A percentile compares a stretch with the other conserved stretches of the same genome.
Evolutionary conservation across 92 coral and sea anemone species (phyloP).

Genomic region (Epizoanthus stellaris): DNA sequence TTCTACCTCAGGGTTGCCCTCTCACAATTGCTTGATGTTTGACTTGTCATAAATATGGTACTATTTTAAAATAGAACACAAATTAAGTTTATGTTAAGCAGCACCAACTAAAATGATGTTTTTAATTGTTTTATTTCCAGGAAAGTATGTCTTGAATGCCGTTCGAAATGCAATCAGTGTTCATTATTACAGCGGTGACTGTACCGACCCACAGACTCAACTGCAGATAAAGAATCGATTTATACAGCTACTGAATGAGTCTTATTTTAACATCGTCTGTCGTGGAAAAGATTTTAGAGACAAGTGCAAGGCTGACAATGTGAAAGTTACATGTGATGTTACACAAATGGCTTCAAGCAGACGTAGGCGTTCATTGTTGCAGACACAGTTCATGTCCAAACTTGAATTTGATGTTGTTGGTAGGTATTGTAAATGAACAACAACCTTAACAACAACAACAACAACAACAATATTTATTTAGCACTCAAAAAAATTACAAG

Average conservation of each 20-base stretch:
- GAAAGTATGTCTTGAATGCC: slow-evolving; percentile 8
- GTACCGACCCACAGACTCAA: slow-evolving; percentile 51
- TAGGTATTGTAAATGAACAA: not conserved
- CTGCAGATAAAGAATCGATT: slow-evolving; percentile 60
- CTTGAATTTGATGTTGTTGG: slow-evolving; percentile 2
- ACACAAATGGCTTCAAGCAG: not conserved
- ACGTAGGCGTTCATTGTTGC: not conserved
- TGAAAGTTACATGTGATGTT: slow-evolving; percentile 53
- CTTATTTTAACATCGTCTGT: slow-evolving; percentile 31
- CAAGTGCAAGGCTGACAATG: slow-evolving; percentile 57
- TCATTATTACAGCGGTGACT: slow-evolving; percentile 62
- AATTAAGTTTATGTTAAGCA: not conserved
- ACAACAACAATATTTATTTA: slow-evolving; percentile 57
- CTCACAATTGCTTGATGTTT: too few relatives aligned
- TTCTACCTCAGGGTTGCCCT: too few relatives aligned
- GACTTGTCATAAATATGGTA: too few relatives aligned
- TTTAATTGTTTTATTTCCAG: slow-evolving; percentile 36
- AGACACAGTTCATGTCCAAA: not conserved
- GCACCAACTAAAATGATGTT: too few relatives aligned
- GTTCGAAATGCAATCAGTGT: slow-evolving; percentile 55
- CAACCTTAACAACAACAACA: slow-evolving; percentile 41
- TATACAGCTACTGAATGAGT: slow-evolving; percentile 45
- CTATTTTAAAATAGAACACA: too few relatives aligned
- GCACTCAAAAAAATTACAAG: slow-evolving; percentile 58
- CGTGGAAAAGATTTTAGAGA: slow-evolving; percentile 42